Evolutionary conservation across 1,140 invertebrate genomes (phyloP).

Genomic region (Zaprionus taronus): DNA sequence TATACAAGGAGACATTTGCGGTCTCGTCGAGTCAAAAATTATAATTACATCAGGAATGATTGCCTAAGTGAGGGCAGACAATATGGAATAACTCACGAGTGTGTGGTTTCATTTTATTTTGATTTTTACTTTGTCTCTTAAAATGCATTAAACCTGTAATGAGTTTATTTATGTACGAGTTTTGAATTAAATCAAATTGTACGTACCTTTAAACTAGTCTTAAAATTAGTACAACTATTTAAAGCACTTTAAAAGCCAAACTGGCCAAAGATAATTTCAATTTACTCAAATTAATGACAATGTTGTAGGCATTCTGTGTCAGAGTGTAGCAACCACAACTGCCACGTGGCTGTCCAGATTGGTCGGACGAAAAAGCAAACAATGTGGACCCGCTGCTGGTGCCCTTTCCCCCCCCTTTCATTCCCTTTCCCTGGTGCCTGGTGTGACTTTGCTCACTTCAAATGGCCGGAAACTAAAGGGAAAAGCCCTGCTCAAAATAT

Average conservation of each 20-base stretch:
- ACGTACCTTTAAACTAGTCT: too few relatives aligned
- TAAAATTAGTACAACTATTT: too few relatives aligned
- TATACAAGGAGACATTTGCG: not conserved
- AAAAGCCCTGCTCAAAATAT: slow-evolving; percentile 49
- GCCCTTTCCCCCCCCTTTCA: not conserved
- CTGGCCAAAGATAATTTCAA: slow-evolving; percentile 33
- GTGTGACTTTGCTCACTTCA: slow-evolving; percentile 72
- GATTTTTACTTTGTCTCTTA: not conserved
- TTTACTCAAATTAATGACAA: slow-evolving; percentile 48
- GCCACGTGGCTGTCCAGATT: slow-evolving; percentile 44
- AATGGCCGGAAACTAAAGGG: slow-evolving; percentile 56
- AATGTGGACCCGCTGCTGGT: slow-evolving; percentile 3
- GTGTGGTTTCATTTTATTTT: not conserved
- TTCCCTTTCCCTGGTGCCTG: not conserved
- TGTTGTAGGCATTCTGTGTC: slow-evolving; percentile 30
- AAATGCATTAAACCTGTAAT: not conserved
- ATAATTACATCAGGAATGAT: slow-evolving; percentile 17
- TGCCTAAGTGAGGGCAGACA: not conserved
- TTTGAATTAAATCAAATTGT: too few relatives aligned
- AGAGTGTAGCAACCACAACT: slow-evolving; percentile 37
- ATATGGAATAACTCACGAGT: not conserved
- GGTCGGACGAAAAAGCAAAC: slow-evolving; percentile 32
- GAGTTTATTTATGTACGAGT: too few relatives aligned
- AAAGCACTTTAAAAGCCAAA: not conserved
- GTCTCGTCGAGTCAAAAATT: slow-evolving; percentile 11